Evolutionary conservation across 2,113 vertebrate species (phyloP), one percentile per base, ranked within the genome.

Genomic region (Apus apus): DNA sequence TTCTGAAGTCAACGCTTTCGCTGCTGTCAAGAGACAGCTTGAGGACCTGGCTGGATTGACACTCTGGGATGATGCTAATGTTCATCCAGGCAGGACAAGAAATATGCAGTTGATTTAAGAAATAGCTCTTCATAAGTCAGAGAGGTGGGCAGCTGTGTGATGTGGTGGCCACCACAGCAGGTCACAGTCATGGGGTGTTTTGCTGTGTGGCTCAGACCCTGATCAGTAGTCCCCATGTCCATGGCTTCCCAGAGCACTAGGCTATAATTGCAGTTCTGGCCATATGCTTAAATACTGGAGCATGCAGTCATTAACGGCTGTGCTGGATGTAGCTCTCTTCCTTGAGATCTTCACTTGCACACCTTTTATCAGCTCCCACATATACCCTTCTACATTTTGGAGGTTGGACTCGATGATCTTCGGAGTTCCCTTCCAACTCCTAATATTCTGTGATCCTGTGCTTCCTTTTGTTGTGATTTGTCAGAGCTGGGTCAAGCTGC

Each of bases 221-320:
- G 13, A 51, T 67, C 23, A 9, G 15, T 22, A 38, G 3, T 56
- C 11, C 21, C 0, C 3, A 0, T 2, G 7, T 71, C 62, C 61
- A 32, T 30, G 0, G 0, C 14, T 78, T 78, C 40, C n/a, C 11
- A 8, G 67, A 51, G 12, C 0, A 0, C 1, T 3, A 21, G 34
- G 20, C 34, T 62, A 25, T 48, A 66, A 43, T 29, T 77, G 34
- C 4, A 10, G 19, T 62, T 74, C 12, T 1, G 21, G 57, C 32
- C 0, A 0, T 61, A 1, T 5, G 11, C 22, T 29, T 79, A 32
- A 85, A 45, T 62, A 22, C 0, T 38, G 72, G 16, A 72, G 45
- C 6, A 1, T 8, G 3, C 18, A 46, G 58, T 83, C 15, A 6
- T 43, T 68, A 4, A 5, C 15, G 5, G 10, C 48, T 27, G 3